These are phyloP conservation scores for Drosophila glabriapex DNA, from an alignment of 2,888 invertebrate species.

Conservation along the genomic window DNA sequence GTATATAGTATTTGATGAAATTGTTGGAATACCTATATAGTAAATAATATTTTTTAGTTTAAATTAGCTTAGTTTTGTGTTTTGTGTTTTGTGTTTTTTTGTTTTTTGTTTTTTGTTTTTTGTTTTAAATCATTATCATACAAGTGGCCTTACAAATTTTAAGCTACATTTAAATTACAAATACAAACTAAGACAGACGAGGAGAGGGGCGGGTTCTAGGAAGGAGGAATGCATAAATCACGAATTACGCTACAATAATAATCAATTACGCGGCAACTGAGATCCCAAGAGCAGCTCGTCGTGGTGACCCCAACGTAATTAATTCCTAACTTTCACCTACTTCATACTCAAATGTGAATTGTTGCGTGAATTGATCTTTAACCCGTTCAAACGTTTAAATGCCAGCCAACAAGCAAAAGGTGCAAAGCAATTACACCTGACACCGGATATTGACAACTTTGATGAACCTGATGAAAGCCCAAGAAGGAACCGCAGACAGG, in stretches of 20 bases:
- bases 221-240: not conserved
- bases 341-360: not conserved
- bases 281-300: not conserved
- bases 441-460: not conserved
- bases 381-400: not conserved
- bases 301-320: not conserved
- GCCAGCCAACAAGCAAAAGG: too few species aligned
- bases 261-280: not conserved
- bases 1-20: constrained; percentile 1
- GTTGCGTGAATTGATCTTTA: not conserved
- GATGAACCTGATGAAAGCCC: not conserved
- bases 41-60: constrained; percentile 10
- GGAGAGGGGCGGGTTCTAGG: not conserved
- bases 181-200: constrained; percentile 26
- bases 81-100: not conserved
- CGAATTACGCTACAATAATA: not conserved
- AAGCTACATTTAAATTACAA: constrained; percentile 46
- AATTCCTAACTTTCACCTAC: not conserved
- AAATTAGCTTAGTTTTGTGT: constrained; percentile 4
- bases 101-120: constrained; percentile 1
- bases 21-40: constrained; percentile 10
- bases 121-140: constrained; percentile 44
- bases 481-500: not conserved
- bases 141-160: constrained; percentile 52
- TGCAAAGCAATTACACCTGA: too few species aligned